Evolutionary conservation across 53 echinoderm and acorn worm species (phyloP).

Genomic region (Henricia sp.): DNA sequence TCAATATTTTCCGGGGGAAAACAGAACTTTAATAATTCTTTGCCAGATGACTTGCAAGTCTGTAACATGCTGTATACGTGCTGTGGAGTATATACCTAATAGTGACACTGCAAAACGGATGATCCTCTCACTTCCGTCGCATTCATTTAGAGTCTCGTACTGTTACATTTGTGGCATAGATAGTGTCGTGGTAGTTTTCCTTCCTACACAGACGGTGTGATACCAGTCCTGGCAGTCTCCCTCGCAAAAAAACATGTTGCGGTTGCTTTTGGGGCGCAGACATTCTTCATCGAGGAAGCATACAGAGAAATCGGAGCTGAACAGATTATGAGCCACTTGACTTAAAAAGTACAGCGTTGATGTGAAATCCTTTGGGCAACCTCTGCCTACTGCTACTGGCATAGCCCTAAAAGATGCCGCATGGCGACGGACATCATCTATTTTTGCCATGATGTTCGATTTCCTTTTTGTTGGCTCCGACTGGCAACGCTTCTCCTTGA

Average conservation of each 20-base stretch:
- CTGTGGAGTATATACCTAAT: no score
- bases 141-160: no score
- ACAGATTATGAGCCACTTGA: background rate
- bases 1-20: no score
- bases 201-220: background rate
- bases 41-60: no score
- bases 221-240: background rate
- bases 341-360: background rate
- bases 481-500: no score
- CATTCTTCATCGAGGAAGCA: background rate
- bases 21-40: no score
- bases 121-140: no score
- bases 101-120: no score
- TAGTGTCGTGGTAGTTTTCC: background rate
- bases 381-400: background rate
- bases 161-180: no score
- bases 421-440: background rate
- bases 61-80: no score
- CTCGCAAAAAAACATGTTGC: background rate
- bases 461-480: no score
- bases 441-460: background rate
- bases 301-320: background rate
- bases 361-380: background rate
- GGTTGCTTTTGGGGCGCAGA: background rate
- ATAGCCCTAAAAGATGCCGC: background rate